Conservation (phyloP, 2,888 invertebrate species). For the Aquatica leii region DNA sequence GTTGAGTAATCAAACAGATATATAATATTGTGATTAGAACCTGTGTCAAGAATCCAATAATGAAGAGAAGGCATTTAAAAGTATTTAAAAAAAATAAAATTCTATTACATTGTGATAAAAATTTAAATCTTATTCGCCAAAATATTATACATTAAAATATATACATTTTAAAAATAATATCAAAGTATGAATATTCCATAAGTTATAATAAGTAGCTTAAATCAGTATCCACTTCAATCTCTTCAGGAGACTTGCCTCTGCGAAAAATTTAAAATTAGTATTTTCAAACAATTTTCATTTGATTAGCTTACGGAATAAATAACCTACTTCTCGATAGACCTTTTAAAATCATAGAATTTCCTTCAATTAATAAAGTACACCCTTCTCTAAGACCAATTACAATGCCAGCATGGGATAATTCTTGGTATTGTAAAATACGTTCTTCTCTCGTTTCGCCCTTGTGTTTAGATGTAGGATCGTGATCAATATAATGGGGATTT, state of each 20-base stretch:
- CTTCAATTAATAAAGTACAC: slow-evolving; percentile 69
- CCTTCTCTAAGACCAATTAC: slow-evolving; percentile 81
- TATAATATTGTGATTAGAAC: no score
- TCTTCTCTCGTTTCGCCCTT: slow-evolving; percentile 83
- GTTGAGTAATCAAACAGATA: no score
- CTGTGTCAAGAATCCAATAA: no score
- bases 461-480: slow-evolving; percentile 68
- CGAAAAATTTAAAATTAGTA: slow-evolving; percentile 48
- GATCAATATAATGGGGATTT: slow-evolving; percentile 83
- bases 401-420: slow-evolving; percentile 65
- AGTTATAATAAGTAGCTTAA: slow-evolving; percentile 65
- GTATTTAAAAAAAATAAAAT: no score
- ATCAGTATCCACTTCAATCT: slow-evolving; percentile 67
- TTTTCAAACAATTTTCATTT: slow-evolving; percentile 19
- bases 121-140: no score
- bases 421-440: slow-evolving; percentile 74
- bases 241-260: slow-evolving; percentile 64
- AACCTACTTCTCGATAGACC: slow-evolving; percentile 71
- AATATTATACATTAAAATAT: no score
- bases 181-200: no score
- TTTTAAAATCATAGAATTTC: slow-evolving; percentile 66
- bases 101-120: no score
- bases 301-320: slow-evolving; percentile 68
- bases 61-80: no score
- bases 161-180: no score